phyloP scores from a whole-genome alignment of 2,797 vertebrate genomes.

The Neolamprologus multifasciatus region DNA sequence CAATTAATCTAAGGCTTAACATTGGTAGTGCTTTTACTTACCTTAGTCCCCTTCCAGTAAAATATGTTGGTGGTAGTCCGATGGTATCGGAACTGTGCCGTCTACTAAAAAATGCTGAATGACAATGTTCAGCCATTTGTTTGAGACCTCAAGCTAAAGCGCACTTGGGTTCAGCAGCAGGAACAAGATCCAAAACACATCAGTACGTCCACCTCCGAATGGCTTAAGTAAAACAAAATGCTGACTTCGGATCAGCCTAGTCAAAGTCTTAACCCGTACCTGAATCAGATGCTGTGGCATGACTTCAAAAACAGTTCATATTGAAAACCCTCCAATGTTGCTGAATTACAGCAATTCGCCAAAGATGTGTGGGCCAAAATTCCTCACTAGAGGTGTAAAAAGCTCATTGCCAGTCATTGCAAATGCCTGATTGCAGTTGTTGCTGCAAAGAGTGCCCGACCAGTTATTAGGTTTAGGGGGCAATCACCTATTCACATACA shows the following conservation, averaged over 20 bases:
- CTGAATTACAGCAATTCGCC: neutral
- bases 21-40: neutral
- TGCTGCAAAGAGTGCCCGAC: neutral
- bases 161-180: neutral
- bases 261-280: neutral
- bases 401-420: neutral
- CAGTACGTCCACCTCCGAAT: neutral
- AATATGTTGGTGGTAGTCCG: neutral
- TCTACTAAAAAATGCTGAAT: neutral
- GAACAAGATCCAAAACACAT: neutral
- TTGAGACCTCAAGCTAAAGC: neutral
- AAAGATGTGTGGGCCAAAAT: neutral
- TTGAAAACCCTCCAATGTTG: neutral
- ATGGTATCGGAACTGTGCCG: rapidly evolving
- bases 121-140: neutral
- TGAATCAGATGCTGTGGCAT: neutral
- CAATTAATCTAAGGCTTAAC: neutral
- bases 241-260: neutral
- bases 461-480: neutral
- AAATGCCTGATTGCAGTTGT: neutral
- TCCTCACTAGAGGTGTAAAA: neutral
- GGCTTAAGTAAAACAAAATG: neutral
- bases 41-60: neutral
- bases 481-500: neutral
- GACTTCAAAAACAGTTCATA: neutral